Evolutionary conservation across 2,888 invertebrate genomes (phyloP).

Genomic region (Agrochola litura): DNA sequence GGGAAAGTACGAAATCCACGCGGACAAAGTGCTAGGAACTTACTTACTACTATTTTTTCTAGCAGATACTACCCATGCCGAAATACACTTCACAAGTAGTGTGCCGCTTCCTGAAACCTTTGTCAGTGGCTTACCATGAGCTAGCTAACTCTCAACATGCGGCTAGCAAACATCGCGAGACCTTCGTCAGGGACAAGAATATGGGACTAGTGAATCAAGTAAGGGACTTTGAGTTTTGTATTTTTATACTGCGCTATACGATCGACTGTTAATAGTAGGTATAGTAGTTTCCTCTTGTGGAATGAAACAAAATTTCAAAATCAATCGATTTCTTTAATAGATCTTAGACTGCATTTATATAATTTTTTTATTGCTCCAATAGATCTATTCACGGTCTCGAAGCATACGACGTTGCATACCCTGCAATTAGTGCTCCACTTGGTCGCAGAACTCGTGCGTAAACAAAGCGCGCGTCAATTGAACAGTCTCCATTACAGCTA

Average conservation of each 20-base stretch:
- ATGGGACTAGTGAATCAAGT: conserved; percentile 95
- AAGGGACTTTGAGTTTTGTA: conserved; percentile 36
- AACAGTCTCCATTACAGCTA: no score
- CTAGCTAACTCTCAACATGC: conserved; percentile 95
- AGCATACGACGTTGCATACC: no score
- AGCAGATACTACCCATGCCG: conserved; percentile 92
- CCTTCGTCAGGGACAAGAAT: conserved; percentile 94
- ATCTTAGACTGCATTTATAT: no score
- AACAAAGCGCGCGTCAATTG: no score
- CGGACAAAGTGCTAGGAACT: background rate
- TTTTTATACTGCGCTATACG: conserved; percentile 2
- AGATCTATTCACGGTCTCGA: no score
- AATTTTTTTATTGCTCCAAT: no score
- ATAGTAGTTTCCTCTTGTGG: no score
- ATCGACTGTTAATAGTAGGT: no score
- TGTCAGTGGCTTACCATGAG: conserved; percentile 97
- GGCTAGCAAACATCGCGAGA: conserved; percentile 95
- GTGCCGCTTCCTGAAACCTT: conserved; percentile 95
- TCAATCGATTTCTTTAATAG: no score
- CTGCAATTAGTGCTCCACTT: no score
- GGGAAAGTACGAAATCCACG: background rate
- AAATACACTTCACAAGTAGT: conserved; percentile 98
- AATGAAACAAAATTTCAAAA: no score
- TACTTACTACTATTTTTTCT: conserved; percentile 46
- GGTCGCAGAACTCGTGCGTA: no score